Percentiles rank a stretch among this genome's conserved stretches.
Evolutionary conservation across 2,113 vertebrate species (phyloP).

Genomic region (Tupaia tana): DNA sequence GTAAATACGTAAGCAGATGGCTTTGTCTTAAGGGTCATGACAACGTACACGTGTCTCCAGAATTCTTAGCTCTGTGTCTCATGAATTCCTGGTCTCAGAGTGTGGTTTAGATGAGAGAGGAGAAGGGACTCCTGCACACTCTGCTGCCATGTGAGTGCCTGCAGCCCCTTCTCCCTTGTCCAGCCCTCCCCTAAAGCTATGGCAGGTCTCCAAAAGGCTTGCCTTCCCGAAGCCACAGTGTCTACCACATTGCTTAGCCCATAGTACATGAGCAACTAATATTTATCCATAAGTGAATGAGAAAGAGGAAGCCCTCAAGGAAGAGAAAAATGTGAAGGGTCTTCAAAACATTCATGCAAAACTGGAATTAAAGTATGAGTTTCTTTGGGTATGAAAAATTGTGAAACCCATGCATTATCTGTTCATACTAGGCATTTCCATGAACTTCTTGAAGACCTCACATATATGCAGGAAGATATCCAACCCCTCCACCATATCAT

Average conservation of each 20-base stretch:
- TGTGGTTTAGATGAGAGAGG: too few relatives aligned
- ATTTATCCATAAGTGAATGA: background rate
- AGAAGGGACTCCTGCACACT: background rate
- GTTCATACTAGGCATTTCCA: too few relatives aligned
- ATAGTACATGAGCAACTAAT: background rate
- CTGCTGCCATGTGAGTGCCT: background rate
- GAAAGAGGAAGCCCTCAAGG: background rate
- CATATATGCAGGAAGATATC: background rate
- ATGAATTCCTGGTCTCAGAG: background rate
- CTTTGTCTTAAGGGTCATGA: background rate
- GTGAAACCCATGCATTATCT: too few relatives aligned
- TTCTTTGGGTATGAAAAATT: too few relatives aligned
- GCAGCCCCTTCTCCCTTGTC: background rate
- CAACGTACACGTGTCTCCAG: accelerated
- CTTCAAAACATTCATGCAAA: too few relatives aligned
- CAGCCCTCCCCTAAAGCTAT: background rate
- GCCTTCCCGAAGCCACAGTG: accelerated
- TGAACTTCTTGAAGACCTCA: too few relatives aligned
- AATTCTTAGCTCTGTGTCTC: background rate
- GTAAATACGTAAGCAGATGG: background rate
- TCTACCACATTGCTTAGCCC: background rate
- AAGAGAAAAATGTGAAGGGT: background rate
- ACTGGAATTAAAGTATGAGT: too few relatives aligned
- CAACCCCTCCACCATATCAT: background rate
- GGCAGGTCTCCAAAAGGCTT: too few relatives aligned